These are phyloP conservation scores for Boulengeromyrus knoepffleri DNA, from an alignment of 2,113 vertebrate species.

Conservation along the genomic window DNA sequence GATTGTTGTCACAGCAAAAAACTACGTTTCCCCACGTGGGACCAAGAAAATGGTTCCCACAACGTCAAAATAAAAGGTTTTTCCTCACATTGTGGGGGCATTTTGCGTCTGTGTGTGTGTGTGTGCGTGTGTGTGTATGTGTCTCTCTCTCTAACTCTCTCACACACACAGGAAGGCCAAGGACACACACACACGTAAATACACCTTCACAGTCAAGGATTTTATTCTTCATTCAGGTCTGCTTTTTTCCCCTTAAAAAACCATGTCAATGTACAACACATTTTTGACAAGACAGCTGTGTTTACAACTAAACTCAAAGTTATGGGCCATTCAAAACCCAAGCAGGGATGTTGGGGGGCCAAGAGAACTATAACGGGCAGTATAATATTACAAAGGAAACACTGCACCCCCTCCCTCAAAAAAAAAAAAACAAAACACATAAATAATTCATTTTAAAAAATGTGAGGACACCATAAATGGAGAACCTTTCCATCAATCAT, in stretches of 20 bases:
- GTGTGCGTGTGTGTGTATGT: not conserved
- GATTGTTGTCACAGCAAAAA: not conserved
- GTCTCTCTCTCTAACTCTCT: not conserved
- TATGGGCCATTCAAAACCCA: constrained; percentile 35
- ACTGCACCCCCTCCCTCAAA: constrained; percentile 14
- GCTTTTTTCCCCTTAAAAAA: constrained; percentile 37
- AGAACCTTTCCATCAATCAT: constrained; percentile 31
- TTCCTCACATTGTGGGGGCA: not conserved
- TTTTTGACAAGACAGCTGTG: constrained; percentile 41
- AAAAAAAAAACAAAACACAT: constrained; percentile 20
- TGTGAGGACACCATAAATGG: constrained; percentile 29
- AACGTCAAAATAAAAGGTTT: not conserved
- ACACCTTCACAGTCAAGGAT: constrained; percentile 41
- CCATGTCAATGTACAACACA: constrained; percentile 47
- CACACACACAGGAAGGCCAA: not conserved
- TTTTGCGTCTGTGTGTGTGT: not conserved
- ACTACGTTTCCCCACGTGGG: not conserved
- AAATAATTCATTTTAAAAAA: constrained; percentile 8
- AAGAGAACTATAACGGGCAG: constrained; percentile 23
- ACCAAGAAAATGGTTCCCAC: not conserved
- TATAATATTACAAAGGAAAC: constrained; percentile 39
- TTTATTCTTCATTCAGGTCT: constrained; percentile 41
- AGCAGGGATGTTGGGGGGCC: constrained; percentile 34
- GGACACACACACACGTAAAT: constrained; percentile 19
- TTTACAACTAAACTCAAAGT: constrained; percentile 43